Percentiles rank a stretch among this genome's conserved stretches.
Conservation (phyloP, 2,888 invertebrate genomes). For the Phragmatobia fuliginosa region DNA sequence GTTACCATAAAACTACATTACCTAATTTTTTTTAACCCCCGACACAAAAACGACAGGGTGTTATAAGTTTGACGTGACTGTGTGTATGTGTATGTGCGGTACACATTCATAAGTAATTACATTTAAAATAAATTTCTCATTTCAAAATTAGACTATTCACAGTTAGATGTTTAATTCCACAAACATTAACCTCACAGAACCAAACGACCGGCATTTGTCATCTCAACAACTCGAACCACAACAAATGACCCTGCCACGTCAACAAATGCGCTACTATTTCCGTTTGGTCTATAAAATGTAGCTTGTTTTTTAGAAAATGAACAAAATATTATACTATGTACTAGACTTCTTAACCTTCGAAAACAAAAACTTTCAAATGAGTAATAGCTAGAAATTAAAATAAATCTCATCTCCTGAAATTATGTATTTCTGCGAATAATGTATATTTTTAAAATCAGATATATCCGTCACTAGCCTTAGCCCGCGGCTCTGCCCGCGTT, state of each 20-base stretch:
- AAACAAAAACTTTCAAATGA: constrained; percentile 42
- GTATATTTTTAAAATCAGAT: too few relatives aligned
- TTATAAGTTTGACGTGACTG: too few relatives aligned
- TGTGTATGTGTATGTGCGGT: too few relatives aligned
- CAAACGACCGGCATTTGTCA: constrained; percentile 43
- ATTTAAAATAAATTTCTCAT: background rate
- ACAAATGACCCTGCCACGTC: constrained; percentile 58
- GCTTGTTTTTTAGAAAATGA: constrained; percentile 40
- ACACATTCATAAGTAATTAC: too few relatives aligned
- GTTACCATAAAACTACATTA: background rate
- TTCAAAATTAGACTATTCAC: constrained; percentile 4
- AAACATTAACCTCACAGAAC: constrained; percentile 28
- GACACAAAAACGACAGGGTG: too few relatives aligned
- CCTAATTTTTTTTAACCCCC: too few relatives aligned
- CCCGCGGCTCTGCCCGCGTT: too few relatives aligned
- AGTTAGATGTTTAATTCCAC: constrained; percentile 8
- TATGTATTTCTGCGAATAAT: too few relatives aligned
- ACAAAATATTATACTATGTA: too few relatives aligned
- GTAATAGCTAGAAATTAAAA: constrained; percentile 50
- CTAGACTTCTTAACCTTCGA: too few relatives aligned
- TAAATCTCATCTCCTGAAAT: too few relatives aligned
- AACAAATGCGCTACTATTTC: constrained; percentile 41
- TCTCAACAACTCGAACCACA: constrained; percentile 30
- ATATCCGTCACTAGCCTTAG: too few relatives aligned
- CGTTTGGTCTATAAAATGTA: constrained; percentile 32